Percentiles rank a stretch among this genome's conserved stretches.
Conservation (phyloP, 2,797 vertebrate genomes). For the Schizopygopsis pylzovi region DNA sequence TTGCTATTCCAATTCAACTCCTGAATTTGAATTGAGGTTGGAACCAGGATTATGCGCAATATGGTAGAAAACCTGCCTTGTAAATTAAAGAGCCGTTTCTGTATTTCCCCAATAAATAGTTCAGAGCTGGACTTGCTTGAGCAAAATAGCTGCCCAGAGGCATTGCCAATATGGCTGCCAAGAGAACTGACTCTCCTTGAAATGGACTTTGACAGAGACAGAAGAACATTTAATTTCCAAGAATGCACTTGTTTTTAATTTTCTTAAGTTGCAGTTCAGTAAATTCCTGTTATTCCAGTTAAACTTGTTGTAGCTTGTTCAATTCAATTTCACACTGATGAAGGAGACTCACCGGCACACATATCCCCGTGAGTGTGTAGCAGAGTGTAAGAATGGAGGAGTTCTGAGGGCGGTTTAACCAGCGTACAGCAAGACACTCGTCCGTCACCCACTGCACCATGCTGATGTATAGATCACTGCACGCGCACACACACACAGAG, state of each 20-base stretch:
- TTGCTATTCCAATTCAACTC: not conserved
- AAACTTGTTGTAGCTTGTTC: not conserved
- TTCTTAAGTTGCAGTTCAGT: not conserved
- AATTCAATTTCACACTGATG: not conserved
- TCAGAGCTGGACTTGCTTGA: not conserved
- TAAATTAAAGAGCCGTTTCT: not conserved
- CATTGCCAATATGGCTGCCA: not conserved
- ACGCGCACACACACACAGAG: not conserved
- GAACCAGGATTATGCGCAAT: not conserved
- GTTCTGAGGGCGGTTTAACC: constrained; percentile 79
- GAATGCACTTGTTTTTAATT: not conserved
- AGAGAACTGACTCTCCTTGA: not conserved
- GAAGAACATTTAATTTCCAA: not conserved
- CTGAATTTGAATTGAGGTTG: not conserved
- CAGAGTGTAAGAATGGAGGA: constrained; percentile 74
- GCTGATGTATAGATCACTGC: constrained; percentile 75
- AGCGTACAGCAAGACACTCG: constrained; percentile 71
- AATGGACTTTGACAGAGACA: not conserved
- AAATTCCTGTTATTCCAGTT: not conserved
- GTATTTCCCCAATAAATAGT: not conserved
- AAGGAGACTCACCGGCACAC: constrained; percentile 67
- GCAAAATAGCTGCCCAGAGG: not conserved
- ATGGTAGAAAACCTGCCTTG: not conserved
- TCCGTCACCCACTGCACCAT: constrained; percentile 76
- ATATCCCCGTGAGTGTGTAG: constrained; percentile 60